Base-by-base conservation (phyloP, 2,888 invertebrate genomes). In the Cerastoderma edule region DNA sequence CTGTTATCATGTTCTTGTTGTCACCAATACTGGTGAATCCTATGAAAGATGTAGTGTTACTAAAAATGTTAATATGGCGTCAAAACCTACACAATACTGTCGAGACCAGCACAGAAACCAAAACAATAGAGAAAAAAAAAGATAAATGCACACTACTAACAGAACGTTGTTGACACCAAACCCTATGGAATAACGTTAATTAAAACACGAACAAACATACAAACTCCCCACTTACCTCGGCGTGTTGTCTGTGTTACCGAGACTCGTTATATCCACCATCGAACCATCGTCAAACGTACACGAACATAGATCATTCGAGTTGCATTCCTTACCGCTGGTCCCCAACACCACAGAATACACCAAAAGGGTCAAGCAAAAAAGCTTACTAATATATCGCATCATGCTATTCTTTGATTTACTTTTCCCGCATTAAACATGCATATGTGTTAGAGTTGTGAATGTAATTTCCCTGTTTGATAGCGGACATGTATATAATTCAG, bases 161-260 rank as follows among this genome's bases (percentile, higher is more conserved):
- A n/a, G n/a, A n/a, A n/a, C n/a, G n/a, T n/a, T n/a, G n/a, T n/a
- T n/a, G n/a, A n/a, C n/a, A n/a, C n/a, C n/a, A n/a, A n/a, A n/a
- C n/a, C n/a, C n/a, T n/a, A n/a, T n/a, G n/a, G n/a, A n/a, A n/a
- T n/a, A n/a, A n/a, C n/a, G n/a, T n/a, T n/a, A n/a, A n/a, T n/a
- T n/a, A n/a, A n/a, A n/a, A n/a, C n/a, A n/a, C n/a, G n/a, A n/a
- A n/a, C n/a, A n/a, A n/a, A n/a, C n/a, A n/a, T n/a, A n/a, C n/a
- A n/a, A n/a, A n/a, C n/a, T n/a, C n/a, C n/a, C n/a, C 27, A 57
- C 68, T 48, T 60, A 83, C 83, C 68, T 77, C 19, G 83, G 79
- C 27, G 78, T 78, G 5, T 70, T 64, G 56, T 83, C 79, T 10
- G 69, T 65, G 28, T 80, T 83, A 19, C 79, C 79, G 4, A 83